phyloP scores from a whole-genome alignment of 2,113 vertebrate species.

The Numenius arquata region DNA sequence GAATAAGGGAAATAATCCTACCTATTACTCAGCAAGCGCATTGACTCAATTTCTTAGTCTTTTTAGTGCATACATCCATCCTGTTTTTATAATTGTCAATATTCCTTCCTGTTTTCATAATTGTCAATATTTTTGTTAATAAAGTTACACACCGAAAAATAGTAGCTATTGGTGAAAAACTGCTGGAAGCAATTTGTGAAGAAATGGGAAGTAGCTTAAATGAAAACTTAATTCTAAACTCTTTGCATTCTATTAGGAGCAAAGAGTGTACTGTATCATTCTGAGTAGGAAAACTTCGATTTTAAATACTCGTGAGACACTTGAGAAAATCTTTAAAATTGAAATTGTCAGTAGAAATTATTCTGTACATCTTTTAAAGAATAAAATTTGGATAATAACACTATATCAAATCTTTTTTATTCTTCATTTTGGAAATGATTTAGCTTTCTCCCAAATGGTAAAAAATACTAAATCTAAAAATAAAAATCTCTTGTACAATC shows the following conservation, averaged over 20 bases:
- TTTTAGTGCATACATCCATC: neutral
- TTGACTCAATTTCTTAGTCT: neutral
- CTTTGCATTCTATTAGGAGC: neutral
- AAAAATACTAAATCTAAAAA: neutral
- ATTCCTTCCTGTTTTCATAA: neutral
- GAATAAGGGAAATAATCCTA: neutral
- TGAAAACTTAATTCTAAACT: neutral
- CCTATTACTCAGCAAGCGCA: neutral
- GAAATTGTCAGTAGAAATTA: neutral
- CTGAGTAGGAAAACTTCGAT: neutral
- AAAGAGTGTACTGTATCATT: neutral
- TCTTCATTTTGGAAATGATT: neutral
- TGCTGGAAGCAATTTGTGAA: neutral
- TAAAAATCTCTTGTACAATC: neutral
- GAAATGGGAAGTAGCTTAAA: neutral
- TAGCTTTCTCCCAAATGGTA: neutral
- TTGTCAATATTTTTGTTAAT: neutral
- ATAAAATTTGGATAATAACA: neutral
- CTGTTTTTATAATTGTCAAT: neutral
- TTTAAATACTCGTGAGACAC: neutral
- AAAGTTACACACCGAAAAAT: neutral
- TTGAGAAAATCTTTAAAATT: neutral
- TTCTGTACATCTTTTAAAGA: neutral
- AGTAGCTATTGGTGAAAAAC: neutral
- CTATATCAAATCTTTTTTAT: neutral